Conservation (phyloP, 2,113 vertebrate genomes). For the Mixornis gularis region DNA sequence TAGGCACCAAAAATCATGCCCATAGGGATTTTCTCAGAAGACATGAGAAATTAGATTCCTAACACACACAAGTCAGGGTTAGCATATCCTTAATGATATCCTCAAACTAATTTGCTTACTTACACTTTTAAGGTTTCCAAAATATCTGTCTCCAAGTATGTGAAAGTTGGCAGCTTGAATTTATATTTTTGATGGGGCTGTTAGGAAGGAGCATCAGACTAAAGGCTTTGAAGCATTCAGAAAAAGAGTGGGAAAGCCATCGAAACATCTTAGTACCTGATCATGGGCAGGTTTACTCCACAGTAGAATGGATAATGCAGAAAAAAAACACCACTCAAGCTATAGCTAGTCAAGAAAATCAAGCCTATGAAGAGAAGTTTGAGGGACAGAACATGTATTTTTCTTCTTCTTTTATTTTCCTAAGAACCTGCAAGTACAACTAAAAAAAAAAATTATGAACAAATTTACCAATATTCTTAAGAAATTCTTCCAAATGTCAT, state of each 20-base stretch:
- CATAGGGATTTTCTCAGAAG: not conserved
- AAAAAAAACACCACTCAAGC: not conserved
- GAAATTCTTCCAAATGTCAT: not conserved
- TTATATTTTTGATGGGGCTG: not conserved
- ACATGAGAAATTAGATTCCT: not conserved
- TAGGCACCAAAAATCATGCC: not conserved
- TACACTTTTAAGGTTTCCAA: not conserved
- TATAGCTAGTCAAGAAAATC: not conserved
- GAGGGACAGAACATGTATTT: not conserved
- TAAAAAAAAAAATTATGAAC: not conserved
- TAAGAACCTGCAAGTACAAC: not conserved
- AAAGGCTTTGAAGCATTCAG: not conserved
- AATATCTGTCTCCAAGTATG: not conserved
- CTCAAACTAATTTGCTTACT: not conserved
- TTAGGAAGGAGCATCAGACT: not conserved
- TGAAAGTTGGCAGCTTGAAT: not conserved
- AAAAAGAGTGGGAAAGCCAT: not conserved
- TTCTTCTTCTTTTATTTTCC: not conserved
- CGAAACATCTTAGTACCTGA: not conserved
- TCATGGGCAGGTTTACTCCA: not conserved
- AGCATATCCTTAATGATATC: not conserved
- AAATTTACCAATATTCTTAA: not conserved
- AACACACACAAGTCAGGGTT: not conserved
- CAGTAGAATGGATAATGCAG: not conserved
- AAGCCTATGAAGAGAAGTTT: not conserved